Base-by-base conservation (phyloP, 1,140 invertebrate species). In the Oryctes rhinoceros region DNA sequence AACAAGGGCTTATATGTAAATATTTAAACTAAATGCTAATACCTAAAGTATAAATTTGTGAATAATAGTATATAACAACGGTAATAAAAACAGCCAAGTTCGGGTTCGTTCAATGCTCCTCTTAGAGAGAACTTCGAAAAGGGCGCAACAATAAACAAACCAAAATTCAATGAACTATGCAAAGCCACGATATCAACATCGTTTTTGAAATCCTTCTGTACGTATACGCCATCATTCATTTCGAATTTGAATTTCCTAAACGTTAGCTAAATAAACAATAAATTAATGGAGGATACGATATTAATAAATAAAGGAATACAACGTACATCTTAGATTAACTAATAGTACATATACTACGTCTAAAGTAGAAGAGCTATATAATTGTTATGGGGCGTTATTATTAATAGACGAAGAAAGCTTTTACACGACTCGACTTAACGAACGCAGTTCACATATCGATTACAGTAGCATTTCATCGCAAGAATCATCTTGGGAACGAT, bases 361-460 rank as follows among this genome's bases (percentile, higher is more conserved):
- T 71, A 71, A 71, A 35, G 35, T 71, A 71, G 65, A 71, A 71
- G 65, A 71, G 65, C 65, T 71, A 35, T 30, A 71, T 71, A 67
- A 71, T 71, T 71, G 24, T 71, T 71, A 59, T 59, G 20, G 37
- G 30, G 65, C 6, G 20, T 20, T 24, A 24, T 71, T 13, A 71
- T 37, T 24, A 71, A 59, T 59, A 71, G 65, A 71, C 65, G 15
- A 71, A 71, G 9, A 71, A 37, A 71, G 65, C 65, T 71, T 10
- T 30, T 71, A 37, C 24, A 71, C 13, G 65, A 71, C 65, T 71
- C 65, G 65, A 15, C 24, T 15, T 71, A 71, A 71, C 11, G 20
- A 35, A 35, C 37, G 24, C 20, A 7, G 35, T 71, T 15, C 15
- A 20, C 24, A 71, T 37, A 71, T 62, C 53, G 13, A 62, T 62